A percentile compares a stretch with the other conserved stretches of the same genome.
Evolutionary conservation across 2,113 vertebrate genomes (phyloP).

Genomic region (Turnix velox): DNA sequence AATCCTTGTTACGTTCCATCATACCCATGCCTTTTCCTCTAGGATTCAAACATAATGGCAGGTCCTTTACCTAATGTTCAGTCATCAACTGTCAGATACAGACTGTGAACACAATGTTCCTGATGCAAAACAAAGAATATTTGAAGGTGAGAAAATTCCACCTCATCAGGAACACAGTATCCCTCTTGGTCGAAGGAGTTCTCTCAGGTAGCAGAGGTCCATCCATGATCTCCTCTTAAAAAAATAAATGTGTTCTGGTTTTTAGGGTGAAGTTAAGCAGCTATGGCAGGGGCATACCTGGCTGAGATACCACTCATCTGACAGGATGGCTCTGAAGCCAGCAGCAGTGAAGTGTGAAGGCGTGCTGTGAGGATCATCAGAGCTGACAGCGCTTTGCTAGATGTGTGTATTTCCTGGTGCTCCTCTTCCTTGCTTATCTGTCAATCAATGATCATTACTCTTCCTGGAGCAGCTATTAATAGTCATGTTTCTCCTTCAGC

Average conservation of each 20-base stretch:
- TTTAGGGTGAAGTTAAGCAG: not conserved
- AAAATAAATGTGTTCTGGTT: not conserved
- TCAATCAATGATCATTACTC: not conserved
- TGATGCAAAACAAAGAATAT: not conserved
- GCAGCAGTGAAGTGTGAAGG: not conserved
- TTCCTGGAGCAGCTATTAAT: not conserved
- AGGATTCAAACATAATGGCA: not conserved
- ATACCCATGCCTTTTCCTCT: not conserved
- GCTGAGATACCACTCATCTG: not conserved
- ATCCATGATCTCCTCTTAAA: not conserved
- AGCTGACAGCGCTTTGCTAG: not conserved
- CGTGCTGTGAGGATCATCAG: not conserved
- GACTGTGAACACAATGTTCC: not conserved
- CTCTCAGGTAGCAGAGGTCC: not conserved
- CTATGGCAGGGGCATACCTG: not conserved
- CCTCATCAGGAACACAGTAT: not conserved
- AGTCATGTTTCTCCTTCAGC: not conserved
- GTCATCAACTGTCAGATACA: not conserved
- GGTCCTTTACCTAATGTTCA: not conserved
- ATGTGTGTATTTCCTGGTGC: not conserved
- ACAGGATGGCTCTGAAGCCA: not conserved
- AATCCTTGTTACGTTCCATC: not conserved
- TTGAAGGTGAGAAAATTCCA: not conserved
- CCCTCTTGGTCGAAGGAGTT: not conserved
- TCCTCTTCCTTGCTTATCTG: not conserved